A percentile compares a stretch with the other conserved stretches of the same genome.
Evolutionary conservation across 2,888 invertebrate genomes (phyloP).

Genomic region (Aethes cnicana): DNA sequence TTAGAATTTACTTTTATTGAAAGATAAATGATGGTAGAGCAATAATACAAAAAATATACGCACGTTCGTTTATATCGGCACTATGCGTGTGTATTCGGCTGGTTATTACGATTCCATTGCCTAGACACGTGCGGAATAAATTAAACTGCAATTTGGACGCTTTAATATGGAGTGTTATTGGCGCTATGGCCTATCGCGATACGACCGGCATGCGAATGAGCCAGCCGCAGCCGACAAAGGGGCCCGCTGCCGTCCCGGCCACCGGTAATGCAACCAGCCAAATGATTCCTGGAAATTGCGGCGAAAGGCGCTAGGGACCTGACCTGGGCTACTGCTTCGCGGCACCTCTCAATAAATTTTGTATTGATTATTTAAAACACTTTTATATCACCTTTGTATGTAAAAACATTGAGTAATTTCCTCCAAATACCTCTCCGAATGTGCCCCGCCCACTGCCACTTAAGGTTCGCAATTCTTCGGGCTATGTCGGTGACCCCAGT

Average conservation of each 20-base stretch:
- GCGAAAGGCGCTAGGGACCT: constrained; percentile 23
- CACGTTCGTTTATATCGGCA: constrained; percentile 64
- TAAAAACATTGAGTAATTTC: too few species aligned
- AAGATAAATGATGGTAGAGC: background rate
- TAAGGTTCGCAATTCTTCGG: too few species aligned
- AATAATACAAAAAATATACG: too few species aligned
- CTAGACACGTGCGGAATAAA: constrained; percentile 80
- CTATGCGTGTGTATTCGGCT: constrained; percentile 72
- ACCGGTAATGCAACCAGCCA: constrained; percentile 65
- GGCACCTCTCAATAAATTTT: background rate
- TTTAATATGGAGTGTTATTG: constrained; percentile 80
- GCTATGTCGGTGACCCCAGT: too few species aligned
- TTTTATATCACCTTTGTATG: too few species aligned
- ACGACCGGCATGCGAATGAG: constrained; percentile 76
- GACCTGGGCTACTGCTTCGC: constrained; percentile 9
- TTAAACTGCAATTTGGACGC: constrained; percentile 80
- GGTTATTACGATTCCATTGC: constrained; percentile 79
- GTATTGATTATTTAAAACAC: background rate
- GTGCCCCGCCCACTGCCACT: too few species aligned
- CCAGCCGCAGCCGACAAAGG: constrained; percentile 51
- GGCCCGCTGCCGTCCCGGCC: constrained; percentile 47
- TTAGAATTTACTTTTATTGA: background rate
- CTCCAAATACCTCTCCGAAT: too few species aligned
- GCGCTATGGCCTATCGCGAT: constrained; percentile 72
- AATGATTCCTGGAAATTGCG: constrained; percentile 41